Base-by-base conservation (phyloP, 2,113 vertebrate species). In the Motacilla tschutschensis region DNA sequence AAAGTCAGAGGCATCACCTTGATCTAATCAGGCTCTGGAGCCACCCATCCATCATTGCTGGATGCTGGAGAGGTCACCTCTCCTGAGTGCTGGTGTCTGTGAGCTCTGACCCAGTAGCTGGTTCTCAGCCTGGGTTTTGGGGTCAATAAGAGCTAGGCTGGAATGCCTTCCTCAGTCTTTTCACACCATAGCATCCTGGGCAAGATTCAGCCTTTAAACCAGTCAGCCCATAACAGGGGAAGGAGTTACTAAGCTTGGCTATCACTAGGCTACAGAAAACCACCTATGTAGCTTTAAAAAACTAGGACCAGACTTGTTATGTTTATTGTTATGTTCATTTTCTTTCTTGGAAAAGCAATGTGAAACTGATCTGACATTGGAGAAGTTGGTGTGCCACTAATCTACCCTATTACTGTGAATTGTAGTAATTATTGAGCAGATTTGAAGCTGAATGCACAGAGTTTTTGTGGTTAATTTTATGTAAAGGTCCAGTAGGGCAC, bases 181-280 rank as follows among this genome's bases (percentile, higher is more conserved):
- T 51, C 14, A 2, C 16, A 63, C 31, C 64, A 44, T 40, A 51
- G 69, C 53, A 70, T 8, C 84, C 41, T 25, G 53, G 84, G 79
- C 72, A 88, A 60, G 75, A 40, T 50, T 88, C 65, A 94, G 89
- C 83, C 88, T 96, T 63, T 80, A 60, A 79, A 83, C 26, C 79
- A 47, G 14, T 57, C 63, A 82, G 70, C 24, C 88, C 60, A 5
- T 4, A 58, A 79, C 4, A 62, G n/a, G 10, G 41, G 33, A 50
- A 79, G 3, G 33, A 62, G 29, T 80, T 74, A 81, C 66, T 83
- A 21, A 88, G 46, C 50, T 72, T 43, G 29, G 36, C 69, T 70
- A 21, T 70, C 83, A n/a, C 15, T 28, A 44, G 53, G 58, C 50
- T 89, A n/a, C 86, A 64, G 65, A 87, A 85, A 91, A 83, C 43